Evolutionary conservation across 2,113 vertebrate genomes (phyloP).

Genomic region (Malurus melanocephalus): DNA sequence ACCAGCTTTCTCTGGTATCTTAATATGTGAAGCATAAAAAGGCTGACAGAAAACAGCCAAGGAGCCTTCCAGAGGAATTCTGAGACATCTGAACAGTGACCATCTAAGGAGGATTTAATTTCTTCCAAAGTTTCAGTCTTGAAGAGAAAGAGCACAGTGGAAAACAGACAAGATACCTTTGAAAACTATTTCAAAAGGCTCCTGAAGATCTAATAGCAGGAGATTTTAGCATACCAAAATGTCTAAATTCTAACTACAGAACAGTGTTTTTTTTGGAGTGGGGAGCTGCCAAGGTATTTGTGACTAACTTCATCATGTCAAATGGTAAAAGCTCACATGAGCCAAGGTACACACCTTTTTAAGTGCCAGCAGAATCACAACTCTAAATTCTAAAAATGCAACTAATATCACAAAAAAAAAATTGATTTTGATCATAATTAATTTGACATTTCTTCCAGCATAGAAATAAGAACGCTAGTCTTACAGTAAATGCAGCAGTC

Average conservation of each 20-base stretch:
- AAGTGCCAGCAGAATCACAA: not conserved
- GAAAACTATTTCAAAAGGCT: not conserved
- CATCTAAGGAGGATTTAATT: not conserved
- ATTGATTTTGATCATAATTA: slow-evolving; percentile 3
- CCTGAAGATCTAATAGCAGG: not conserved
- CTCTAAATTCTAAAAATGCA: not conserved
- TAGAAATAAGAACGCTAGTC: not conserved
- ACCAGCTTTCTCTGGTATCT: not conserved
- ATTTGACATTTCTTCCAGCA: not conserved
- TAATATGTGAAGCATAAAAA: not conserved
- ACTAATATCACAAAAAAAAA: not conserved
- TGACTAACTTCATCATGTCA: not conserved
- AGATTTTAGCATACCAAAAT: not conserved
- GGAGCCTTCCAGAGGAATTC: not conserved
- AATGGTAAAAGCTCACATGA: not conserved
- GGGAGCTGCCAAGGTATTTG: not conserved
- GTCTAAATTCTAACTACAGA: not conserved
- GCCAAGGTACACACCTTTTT: not conserved
- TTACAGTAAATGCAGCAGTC: not conserved
- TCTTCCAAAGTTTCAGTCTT: not conserved
- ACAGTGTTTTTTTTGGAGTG: not conserved
- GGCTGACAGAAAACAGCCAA: not conserved
- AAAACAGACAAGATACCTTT: not conserved
- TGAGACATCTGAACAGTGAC: not conserved
- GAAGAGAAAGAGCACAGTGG: not conserved